phyloP scores from a whole-genome alignment of 2,888 invertebrate species.

The Drosophila yooni region DNA sequence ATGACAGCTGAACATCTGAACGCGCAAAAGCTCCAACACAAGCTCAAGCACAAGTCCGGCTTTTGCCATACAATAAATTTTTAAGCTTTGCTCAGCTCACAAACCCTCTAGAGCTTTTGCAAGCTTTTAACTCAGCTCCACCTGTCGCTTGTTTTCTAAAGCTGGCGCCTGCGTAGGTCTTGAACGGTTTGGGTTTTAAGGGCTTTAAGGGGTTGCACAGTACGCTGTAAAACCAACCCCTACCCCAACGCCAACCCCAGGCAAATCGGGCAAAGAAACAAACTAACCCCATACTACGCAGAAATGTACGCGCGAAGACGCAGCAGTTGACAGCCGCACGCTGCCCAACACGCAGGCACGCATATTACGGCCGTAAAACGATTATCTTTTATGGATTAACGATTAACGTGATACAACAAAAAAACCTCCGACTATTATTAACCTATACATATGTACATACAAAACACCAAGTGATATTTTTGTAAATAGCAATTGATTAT shows the following conservation, averaged over 20 bases:
- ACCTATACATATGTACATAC: background rate
- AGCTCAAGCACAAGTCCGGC: conserved; percentile 31
- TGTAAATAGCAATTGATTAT: background rate
- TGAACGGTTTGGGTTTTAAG: background rate
- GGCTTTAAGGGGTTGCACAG: background rate
- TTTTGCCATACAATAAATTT: conserved; percentile 2
- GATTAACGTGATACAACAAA: conserved; percentile 2
- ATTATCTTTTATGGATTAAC: conserved; percentile 25
- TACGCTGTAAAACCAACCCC: background rate
- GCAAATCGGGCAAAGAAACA: background rate
- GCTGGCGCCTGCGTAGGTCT: conserved; percentile 31
- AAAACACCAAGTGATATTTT: conserved; percentile 6
- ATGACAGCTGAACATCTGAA: conserved; percentile 30
- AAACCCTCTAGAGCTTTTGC: background rate
- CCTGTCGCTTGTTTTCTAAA: conserved; percentile 11
- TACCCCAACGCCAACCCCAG: background rate
- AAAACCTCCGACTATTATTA: conserved; percentile 5
- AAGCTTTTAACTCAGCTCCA: conserved; percentile 33
- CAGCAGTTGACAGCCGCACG: conserved; percentile 23
- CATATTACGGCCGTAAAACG: conserved; percentile 11
- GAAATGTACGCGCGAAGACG: conserved; percentile 3
- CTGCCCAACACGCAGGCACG: conserved; percentile 2
- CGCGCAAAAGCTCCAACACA: conserved; percentile 21
- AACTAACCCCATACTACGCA: conserved; percentile 10
- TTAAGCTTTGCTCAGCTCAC: background rate